phyloP scores from a whole-genome alignment of 1,140 invertebrate species.

The Lamellibrachia luymesi region DNA sequence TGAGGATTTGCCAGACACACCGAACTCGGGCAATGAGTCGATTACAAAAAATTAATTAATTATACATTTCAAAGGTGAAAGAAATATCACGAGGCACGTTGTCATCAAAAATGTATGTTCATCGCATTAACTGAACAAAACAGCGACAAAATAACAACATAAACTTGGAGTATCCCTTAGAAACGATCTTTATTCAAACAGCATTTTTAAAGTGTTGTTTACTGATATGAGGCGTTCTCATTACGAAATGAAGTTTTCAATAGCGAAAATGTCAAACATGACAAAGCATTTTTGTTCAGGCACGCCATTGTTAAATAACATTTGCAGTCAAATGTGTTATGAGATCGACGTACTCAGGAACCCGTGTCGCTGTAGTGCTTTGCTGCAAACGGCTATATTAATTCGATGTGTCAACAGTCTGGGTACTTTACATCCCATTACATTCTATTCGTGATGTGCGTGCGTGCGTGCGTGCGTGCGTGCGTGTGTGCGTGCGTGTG shows the following conservation, averaged over 20 bases:
- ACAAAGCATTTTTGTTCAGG: background rate
- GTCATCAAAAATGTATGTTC: background rate
- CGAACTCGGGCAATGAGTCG: background rate
- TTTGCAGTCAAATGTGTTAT: background rate
- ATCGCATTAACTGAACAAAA: background rate
- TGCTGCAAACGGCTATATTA: background rate
- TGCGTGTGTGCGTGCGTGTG: too few relatives aligned
- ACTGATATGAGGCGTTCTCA: background rate
- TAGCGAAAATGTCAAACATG: background rate
- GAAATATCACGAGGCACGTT: background rate
- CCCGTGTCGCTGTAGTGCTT: background rate
- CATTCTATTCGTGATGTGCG: too few relatives aligned
- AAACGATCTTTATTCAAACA: background rate
- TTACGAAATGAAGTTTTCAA: background rate
- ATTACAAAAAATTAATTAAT: background rate
- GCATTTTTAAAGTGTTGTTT: background rate
- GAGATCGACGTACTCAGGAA: background rate
- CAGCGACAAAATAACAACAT: background rate
- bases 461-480: too few relatives aligned
- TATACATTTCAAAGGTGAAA: background rate
- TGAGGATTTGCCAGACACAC: background rate
- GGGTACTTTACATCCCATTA: background rate
- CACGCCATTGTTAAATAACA: background rate
- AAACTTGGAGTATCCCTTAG: background rate
- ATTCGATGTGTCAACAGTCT: background rate